Evolutionary conservation across 2,113 vertebrate species (phyloP), one percentile per base, ranked within the genome.

Genomic region (Reinhardtius hippoglossoides): DNA sequence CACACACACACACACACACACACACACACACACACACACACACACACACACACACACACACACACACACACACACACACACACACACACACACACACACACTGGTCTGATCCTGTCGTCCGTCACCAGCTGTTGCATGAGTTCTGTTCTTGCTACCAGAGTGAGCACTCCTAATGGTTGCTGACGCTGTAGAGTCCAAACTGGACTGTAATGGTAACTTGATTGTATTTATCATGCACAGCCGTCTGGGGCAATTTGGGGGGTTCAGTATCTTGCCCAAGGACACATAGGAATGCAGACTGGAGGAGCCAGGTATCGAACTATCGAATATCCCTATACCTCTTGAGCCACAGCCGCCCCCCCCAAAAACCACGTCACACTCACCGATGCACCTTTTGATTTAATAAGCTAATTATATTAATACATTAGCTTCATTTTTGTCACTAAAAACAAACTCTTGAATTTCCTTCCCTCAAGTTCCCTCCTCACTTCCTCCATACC

Each of bases 51-150:
- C 4, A 40, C 37, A 0, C 1, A 10, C 1, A 26, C 2, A n/a
- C 23, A 42, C n/a, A 57, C 4, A 40, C 37, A 0, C 1, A 10
- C 1, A 26, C 2, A n/a, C 23, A 60, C 16, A 20, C 46, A 18
- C 46, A 0, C 46, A 48, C 46, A 48, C 46, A 57, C 4, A 40
- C 37, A 0, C 1, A 10, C 1, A 26, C 2, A 15, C 23, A n/a
- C n/a, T 31, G 35, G 42, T 46, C 9, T 16, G 52, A 50, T 18
- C 9, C 16, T 26, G 55, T 21, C 14, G 8, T 77, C 61, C 23
- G 15, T 59, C 68, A 15, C 14, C 42, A 52, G 54, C 54, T 23
- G 64, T 48, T 68, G 37, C 50, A 42, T 75, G 65, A 27, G 46
- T 55, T 57, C 9, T 24, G 1, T 12, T 37, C n/a, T 12, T 26